Conservation (phyloP, 1,140 invertebrate genomes). For the Ectropis grisescens region DNA sequence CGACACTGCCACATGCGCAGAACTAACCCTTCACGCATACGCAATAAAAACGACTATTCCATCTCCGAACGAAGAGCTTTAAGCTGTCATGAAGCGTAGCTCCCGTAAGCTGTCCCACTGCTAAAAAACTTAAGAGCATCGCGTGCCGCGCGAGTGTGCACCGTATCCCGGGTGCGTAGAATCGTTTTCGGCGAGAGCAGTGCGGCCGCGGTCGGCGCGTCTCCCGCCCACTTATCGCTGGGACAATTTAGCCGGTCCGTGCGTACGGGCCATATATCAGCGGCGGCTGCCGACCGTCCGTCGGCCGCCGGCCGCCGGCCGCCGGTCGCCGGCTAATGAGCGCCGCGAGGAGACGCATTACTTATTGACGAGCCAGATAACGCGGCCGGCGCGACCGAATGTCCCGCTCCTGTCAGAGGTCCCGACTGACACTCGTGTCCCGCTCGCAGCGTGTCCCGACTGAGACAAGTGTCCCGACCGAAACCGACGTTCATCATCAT, state of each 20-base stretch:
- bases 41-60: neutral
- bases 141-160: neutral
- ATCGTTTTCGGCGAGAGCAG: neutral
- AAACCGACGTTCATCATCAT: too few species aligned
- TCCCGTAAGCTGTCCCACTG: too few species aligned
- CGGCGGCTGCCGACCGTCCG: slow-evolving; percentile 11
- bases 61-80: too few species aligned
- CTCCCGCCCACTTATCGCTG: slow-evolving; percentile 54
- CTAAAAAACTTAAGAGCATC: too few species aligned
- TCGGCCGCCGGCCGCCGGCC: slow-evolving; percentile 3
- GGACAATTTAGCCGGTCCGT: slow-evolving; percentile 54
- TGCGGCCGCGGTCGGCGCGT: slow-evolving; percentile 5
- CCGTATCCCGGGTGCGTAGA: too few species aligned
- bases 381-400: neutral
- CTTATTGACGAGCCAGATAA: too few species aligned
- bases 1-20: neutral
- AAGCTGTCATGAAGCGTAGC: too few species aligned
- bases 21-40: slow-evolving; percentile 2
- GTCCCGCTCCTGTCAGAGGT: too few species aligned
- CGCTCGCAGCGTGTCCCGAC: too few species aligned
- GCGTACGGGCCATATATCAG: slow-evolving; percentile 54
- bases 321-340: slow-evolving; percentile 25
- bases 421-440: too few species aligned
- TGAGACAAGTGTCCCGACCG: too few species aligned
- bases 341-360: neutral